Evolutionary conservation across 2,113 vertebrate genomes (phyloP), one percentile per base, ranked within the genome.

Genomic region (Erinaceus europaeus): DNA sequence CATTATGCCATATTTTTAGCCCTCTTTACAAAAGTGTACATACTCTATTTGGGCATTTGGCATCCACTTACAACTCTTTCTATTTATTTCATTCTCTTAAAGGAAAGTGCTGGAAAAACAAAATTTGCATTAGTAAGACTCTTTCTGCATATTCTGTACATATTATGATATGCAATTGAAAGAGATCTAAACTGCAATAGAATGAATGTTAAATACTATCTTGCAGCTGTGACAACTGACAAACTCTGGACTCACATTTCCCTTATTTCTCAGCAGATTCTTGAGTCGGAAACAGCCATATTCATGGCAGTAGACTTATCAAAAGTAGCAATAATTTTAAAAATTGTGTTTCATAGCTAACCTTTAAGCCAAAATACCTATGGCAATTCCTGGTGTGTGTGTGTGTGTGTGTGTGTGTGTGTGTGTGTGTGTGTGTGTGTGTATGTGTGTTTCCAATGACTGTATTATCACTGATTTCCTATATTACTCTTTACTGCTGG

Each of bases 301-400:
- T 59, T 85, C 32, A 23, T 18, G 38, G 80, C 21, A 88, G 61
- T 50, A 13, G 20, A 40, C 48, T 1, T 17, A 67, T 77, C 23
- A 59, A 21, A 7, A 71, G 34, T 36, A 62, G 38, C 46, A 76
- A 9, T 55, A 67, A 85, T 72, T 36, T 88, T 36, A 32, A 67
- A 72, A 77, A 88, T 71, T 76, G n/a, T 77, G 23, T n/a, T 88
- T 76, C 71, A 81, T 20, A 50, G 42, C 14, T 81, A 64, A 76
- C 42, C 32, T 81, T 67, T 64, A 77, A 92, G 71, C 34, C 53
- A 85, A 88, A 84, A 59, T 13, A 69, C 29, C 4, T 65, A 18
- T 42, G 78, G 42, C 15, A 74, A 74, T 57, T 25, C 23, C 53
- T 86, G 78, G 71, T 17, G 72, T 78, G 65, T 3, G 38, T 2